Evolutionary conservation across 2,113 vertebrate genomes (phyloP), one percentile per base, ranked within the genome.

Genomic region (Apaloderma vittatum): DNA sequence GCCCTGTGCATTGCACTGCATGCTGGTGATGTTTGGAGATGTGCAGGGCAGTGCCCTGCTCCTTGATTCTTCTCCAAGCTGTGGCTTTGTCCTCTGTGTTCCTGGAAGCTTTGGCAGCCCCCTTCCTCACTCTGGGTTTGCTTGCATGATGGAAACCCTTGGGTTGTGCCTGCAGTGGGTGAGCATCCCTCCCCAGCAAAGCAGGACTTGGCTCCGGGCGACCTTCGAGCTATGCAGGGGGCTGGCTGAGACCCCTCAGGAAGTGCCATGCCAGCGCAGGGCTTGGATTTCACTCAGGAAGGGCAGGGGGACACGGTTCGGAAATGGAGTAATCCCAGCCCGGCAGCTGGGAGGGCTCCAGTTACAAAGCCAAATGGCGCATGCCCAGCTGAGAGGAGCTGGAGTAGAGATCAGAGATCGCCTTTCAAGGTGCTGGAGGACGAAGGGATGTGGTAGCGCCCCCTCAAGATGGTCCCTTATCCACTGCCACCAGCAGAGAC

Each of bases 211-310:
- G 84, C 88, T 93, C 77, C 0, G 2, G 23, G 54, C 24, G 66
- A 86, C 96, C 96, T 97, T 88, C 4, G 27, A 89, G 89, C 91
- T 49, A 13, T 59, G 92, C 4, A 0, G 49, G 77, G 87, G 91
- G 70, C 90, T 82, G 94, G 93, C 96, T 15, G 9, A 4, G 26
- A 74, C 91, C 96, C 88, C 48, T 88, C 2, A 48, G 94, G 96
- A 96, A 95, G 80, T 68, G 18, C 91, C 12, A 11, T 94, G 95
- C 94, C 95, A 94, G 81, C 24, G 5, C 1, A 0, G 32, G 86
- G 97, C 94, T 98, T 93, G 94, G 76, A 91, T 98, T 98, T 97
- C 97, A 92, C 54, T 95, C 96, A 96, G 97, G 96, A 98, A 98
- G 97, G 94, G 79, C 95, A 98, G 96, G 70, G 91, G 97, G 97